A percentile compares a stretch with the other conserved stretches of the same genome.
phyloP scores from a whole-genome alignment of 2,113 vertebrate species.

The Sphyrna mokarran region DNA sequence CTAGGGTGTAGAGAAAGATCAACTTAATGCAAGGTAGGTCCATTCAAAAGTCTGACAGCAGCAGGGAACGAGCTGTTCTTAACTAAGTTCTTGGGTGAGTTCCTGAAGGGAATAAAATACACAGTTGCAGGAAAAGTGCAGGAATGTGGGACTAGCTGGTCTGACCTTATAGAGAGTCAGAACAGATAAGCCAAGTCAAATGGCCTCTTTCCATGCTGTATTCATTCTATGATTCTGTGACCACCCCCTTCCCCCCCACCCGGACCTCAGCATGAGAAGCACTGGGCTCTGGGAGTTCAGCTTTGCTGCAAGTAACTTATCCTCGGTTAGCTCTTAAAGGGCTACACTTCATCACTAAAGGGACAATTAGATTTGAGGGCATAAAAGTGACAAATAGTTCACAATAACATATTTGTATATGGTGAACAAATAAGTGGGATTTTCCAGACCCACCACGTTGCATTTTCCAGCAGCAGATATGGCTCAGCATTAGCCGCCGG shows the following conservation, averaged over 20 bases:
- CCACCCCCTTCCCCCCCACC: too few species aligned
- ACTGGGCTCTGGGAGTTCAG: not conserved
- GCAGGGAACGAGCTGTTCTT: too few species aligned
- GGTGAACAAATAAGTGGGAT: not conserved
- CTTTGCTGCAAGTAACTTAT: not conserved
- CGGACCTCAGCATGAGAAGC: not conserved
- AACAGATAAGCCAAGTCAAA: too few species aligned
- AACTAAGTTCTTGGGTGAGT: too few species aligned
- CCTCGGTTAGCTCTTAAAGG: not conserved
- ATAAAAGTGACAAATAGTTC: not conserved
- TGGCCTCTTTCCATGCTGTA: too few species aligned
- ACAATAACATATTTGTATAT: not conserved
- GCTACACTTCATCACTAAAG: not conserved
- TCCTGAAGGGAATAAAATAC: not conserved
- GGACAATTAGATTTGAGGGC: not conserved
- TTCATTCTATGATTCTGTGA: not conserved
- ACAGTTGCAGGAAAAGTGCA: not conserved
- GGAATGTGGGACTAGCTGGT: not conserved
- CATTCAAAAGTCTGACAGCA: too few species aligned
- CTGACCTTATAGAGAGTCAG: too few species aligned
- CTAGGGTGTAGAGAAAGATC: too few species aligned
- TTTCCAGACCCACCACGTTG: too few species aligned
- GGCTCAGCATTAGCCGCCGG: too few species aligned
- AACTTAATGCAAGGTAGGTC: too few species aligned
- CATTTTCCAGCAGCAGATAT: too few species aligned